Conservation (phyloP, 2,797 vertebrate genomes). For the Chiropotes sagulatus region DNA sequence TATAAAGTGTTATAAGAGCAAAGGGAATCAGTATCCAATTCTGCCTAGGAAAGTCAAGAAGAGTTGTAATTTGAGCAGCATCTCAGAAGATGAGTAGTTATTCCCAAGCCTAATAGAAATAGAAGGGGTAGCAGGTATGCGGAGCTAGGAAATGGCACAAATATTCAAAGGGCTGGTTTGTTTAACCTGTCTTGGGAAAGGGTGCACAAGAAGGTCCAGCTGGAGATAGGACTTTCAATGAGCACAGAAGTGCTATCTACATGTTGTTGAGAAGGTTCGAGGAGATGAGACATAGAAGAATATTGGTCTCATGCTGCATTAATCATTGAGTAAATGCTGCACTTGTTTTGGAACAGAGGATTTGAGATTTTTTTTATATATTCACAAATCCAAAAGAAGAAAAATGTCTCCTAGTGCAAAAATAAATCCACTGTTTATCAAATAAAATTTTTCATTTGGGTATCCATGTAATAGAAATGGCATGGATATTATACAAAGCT, state of each 20-base stretch:
- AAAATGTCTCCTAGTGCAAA: not conserved
- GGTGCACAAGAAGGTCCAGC: not conserved
- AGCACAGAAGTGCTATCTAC: not conserved
- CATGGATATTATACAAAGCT: not conserved
- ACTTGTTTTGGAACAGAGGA: not conserved
- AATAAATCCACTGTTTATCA: not conserved
- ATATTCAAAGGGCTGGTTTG: not conserved
- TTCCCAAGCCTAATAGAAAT: not conserved
- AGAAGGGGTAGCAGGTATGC: not conserved
- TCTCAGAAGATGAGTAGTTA: not conserved
- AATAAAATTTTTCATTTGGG: not conserved
- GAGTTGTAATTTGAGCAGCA: not conserved
- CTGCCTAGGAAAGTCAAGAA: not conserved
- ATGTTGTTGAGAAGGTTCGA: not conserved
- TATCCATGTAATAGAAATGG: not conserved
- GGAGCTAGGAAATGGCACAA: not conserved
- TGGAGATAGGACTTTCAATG: not conserved
- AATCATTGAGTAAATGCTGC: not conserved
- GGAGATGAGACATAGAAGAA: not conserved
- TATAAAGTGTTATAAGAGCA: not conserved
- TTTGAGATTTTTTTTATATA: constrained; percentile 1
- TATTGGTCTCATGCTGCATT: not conserved
- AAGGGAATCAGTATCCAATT: not conserved
- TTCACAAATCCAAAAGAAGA: constrained; percentile 32
- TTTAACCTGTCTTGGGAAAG: not conserved